Evolutionary conservation across 2,888 invertebrate genomes (phyloP), one percentile per base, ranked within the genome.

Genomic region (Drosophila demipolita): DNA sequence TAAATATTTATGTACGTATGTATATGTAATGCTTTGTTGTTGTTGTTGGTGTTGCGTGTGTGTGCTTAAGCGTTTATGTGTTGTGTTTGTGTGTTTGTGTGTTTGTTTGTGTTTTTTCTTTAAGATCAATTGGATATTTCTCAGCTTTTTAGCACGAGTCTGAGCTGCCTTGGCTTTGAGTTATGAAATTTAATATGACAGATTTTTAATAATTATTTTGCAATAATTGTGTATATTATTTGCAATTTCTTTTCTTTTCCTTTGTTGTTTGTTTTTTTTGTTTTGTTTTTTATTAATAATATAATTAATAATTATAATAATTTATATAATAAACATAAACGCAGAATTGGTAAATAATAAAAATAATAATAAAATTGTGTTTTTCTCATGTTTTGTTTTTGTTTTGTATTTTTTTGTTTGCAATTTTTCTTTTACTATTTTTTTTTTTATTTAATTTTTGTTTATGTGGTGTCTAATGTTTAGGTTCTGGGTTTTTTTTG

Each of bases 291-390:
- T 89, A 81, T 85, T 89, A 83, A 82, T 86, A 88, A 86, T 89
- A 90, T 83, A 90, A 90, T 88, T 91, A 91, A 85, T 82, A 91
- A 91, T 91, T 91, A 91, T 91, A 91, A 91, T 90, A 90, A 91
- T 90, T 91, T 90, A 91, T 89, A 88, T 91, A 91, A 91, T 91
- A 89, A 89, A 91, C 87, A 92, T 91, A 92, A 89, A 91, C 89
- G 91, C 90, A 90, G 81, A 89, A 87, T 90, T 87, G 88, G 87
- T 89, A 90, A 92, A 91, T 91, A 90, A 91, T 91, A 91, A 85
- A 89, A 91, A 92, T 91, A 92, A 91, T 91, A 88, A 90, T 82
- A 83, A 85, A 87, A 82, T 81, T 71, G 65, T 77, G 59, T 75
- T 75, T 74, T 71, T 61, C 66, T 74, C 67, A 45, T 45, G 45